Percentiles rank a stretch among this genome's conserved stretches.
These are phyloP conservation scores for Artibeus lituratus DNA, from an alignment of 2,797 vertebrate species.

Conservation along the genomic window DNA sequence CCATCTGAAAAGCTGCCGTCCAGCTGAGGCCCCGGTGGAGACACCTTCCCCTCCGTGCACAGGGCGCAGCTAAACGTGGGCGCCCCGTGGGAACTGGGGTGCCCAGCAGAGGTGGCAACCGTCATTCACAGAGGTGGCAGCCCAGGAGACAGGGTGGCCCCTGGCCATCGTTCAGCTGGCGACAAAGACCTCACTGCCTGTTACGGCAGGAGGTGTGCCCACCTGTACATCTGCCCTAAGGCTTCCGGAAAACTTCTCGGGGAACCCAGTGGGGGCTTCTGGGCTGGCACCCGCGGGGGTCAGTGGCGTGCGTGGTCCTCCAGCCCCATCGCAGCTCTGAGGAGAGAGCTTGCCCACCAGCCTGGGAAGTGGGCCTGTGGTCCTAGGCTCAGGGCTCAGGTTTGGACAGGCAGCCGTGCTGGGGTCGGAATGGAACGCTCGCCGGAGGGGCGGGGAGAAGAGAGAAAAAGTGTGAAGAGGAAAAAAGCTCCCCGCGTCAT, in stretches of 20 bases:
- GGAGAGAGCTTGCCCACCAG: not conserved
- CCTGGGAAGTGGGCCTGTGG: not conserved
- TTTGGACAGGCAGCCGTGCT: not conserved
- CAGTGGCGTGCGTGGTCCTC: not conserved
- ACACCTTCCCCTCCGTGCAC: not conserved
- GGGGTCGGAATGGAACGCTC: rapidly evolving
- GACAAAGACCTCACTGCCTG: not conserved
- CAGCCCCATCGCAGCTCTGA: not conserved
- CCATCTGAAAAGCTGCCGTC: not conserved
- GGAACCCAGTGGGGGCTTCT: not conserved
- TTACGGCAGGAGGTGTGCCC: not conserved
- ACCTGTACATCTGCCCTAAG: not conserved
- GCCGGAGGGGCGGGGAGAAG: not conserved
- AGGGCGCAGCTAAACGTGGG: not conserved
- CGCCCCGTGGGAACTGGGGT: not conserved
- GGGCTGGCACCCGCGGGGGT: not conserved
- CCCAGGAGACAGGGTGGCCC: not conserved
- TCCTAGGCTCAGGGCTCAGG: not conserved
- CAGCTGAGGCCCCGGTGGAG: not conserved
- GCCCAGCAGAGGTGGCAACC: not conserved
- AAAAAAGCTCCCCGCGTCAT: not conserved
- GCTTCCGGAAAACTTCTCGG: not conserved
- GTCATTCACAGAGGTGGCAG: not conserved
- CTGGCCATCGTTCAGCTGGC: not conserved
- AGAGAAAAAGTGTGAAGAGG: not conserved